Evolutionary conservation across 2,797 vertebrate species (phyloP), one percentile per base, ranked within the genome.

Genomic region (Agapornis canus): DNA sequence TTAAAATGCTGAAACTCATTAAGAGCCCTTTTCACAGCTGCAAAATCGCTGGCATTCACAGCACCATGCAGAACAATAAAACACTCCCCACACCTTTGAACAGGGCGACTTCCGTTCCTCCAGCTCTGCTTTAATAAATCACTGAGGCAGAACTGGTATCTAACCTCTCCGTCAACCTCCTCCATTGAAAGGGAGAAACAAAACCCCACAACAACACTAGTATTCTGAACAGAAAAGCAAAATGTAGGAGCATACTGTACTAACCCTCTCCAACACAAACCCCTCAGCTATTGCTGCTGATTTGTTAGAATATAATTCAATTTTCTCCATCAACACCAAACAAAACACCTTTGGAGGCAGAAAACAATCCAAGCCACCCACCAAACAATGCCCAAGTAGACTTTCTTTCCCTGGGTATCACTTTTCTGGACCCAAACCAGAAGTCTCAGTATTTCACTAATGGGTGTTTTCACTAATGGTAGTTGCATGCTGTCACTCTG

Each of bases 1-100:
- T 98, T 98, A 98, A 98, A 97, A 98, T 97, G 95, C 94, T 96
- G 94, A 97, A 97, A 97, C 97, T 98, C 97, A 97, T 98, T 98
- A 98, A 95, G 86, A 94, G 91, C 45, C 93, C 96, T 96, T 97
- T 93, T 83, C 87, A 93, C 83, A 96, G 95, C 96, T 93, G 96
- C 94, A 91, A 90, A 96, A 96, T 96, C 75, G 42, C 77, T 96
- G 97, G 93, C 94, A 95, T 97, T 97, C 96, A 96, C 61, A 81
- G 93, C 88, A 95, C 89, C 52, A 0, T 70, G 87, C 95, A 96
- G 91, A 97, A 96, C 94, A 97, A 97, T 96, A 93, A 96, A 96
- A 89, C 20, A 79, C 65, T 97, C 89, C 82, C 42, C 42, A 84
- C 91, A 95, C 97, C 97, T 96, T 94, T 95, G 89, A 85, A 95